These are phyloP conservation scores for Cantharis rufa DNA, from an alignment of 2,888 invertebrate genomes.

Conservation along the genomic window DNA sequence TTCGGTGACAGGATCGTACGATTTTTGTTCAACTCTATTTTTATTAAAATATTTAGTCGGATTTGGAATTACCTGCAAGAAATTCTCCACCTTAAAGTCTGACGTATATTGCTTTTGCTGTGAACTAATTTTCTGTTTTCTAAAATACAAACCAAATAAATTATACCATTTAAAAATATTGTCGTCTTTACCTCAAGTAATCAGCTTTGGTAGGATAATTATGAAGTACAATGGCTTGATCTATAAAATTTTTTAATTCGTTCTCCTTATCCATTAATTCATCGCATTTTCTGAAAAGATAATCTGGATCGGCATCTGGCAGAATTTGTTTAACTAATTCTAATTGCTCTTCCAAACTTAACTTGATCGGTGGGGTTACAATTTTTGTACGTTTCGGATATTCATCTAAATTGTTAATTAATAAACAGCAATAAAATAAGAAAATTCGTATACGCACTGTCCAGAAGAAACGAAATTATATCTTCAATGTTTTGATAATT, in stretches of 20 bases:
- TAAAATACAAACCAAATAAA: conserved; percentile 15
- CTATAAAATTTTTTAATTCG: conserved; percentile 43
- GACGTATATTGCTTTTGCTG: conserved; percentile 54
- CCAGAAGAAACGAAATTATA: conserved; percentile 33
- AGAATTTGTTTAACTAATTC: conserved; percentile 44
- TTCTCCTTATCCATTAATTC: conserved; percentile 37
- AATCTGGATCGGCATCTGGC: conserved; percentile 50
- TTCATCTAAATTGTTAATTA: conserved; percentile 6
- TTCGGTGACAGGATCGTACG: background rate
- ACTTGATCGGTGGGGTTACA: background rate
- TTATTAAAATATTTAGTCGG: conserved; percentile 50
- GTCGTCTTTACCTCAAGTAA: conserved; percentile 44
- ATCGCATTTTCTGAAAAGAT: conserved; percentile 43
- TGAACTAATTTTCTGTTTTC: conserved; percentile 47
- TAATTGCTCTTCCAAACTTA: conserved; percentile 25
- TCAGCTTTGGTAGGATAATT: conserved; percentile 50
- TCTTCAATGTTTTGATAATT: conserved; percentile 30
- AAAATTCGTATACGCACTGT: conserved; percentile 7
- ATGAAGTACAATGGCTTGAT: conserved; percentile 43
- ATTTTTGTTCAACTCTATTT: background rate
- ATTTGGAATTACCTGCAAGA: conserved; percentile 56
- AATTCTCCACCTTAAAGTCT: conserved; percentile 54
- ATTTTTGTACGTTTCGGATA: conserved; percentile 6
- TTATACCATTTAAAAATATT: conserved; percentile 25
- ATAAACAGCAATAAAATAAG: background rate